These are phyloP conservation scores for Morus bassanus DNA, from an alignment of 2,797 vertebrate species.

Conservation along the genomic window DNA sequence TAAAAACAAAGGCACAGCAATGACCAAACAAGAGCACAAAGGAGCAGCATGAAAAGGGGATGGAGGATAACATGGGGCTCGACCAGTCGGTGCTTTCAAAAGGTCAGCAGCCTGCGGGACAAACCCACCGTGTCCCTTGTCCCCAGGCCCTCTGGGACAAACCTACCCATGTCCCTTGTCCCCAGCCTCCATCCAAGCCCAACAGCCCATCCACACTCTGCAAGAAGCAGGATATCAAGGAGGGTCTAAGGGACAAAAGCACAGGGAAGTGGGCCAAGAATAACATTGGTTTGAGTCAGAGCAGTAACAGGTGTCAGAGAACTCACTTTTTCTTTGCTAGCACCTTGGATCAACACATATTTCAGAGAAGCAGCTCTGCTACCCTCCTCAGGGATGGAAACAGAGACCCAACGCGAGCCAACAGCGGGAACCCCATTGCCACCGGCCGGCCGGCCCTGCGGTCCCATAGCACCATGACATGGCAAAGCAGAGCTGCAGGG, in stretches of 20 bases:
- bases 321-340: not conserved
- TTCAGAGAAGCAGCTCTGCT: not conserved
- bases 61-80: not conserved
- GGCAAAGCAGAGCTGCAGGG: not conserved
- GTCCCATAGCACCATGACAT: accelerated
- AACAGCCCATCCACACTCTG: not conserved
- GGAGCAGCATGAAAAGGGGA: not conserved
- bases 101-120: not conserved
- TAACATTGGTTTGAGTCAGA: not conserved
- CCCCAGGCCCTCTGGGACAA: not conserved
- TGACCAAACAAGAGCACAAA: conserved; percentile 59
- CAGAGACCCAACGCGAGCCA: accelerated
- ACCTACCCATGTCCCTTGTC: not conserved
- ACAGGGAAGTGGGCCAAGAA: not conserved
- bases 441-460: accelerated
- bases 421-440: not conserved
- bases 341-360: accelerated
- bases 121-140: accelerated
- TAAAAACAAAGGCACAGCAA: conserved; percentile 58
- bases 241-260: not conserved
- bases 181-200: not conserved
- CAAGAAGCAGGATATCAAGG: not conserved
- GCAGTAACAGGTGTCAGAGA: not conserved
- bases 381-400: not conserved
- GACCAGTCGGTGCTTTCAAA: not conserved